Base-by-base conservation (phyloP, 2,113 vertebrate genomes). In the Poeciliopsis occidentalis region DNA sequence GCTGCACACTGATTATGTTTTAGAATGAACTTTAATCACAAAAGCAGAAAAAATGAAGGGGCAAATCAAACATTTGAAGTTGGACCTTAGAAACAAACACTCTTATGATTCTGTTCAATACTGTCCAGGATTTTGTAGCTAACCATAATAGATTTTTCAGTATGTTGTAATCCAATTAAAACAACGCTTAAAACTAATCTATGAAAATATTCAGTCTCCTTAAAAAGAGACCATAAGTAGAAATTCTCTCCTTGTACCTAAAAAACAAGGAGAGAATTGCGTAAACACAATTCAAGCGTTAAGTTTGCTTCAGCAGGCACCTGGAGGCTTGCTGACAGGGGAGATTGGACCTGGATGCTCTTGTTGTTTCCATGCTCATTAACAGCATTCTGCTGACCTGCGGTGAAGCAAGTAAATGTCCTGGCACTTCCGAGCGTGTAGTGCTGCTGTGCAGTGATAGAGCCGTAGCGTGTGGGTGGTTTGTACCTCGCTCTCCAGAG, bases 401-500 rank as follows among this genome's bases (percentile, higher is more conserved):
- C 61, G 26, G 34, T 3, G 32, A 83, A 76, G 73, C 67, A 65
- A 75, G 63, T 65, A 69, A 76, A 78, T 47, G 37, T 70, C 69
- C 8, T 0, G 31, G 41, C 73, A 41, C 76, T 44, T 78, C 54
- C 57, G 69, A 27, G 34, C 19, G 34, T 64, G 68, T 29, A 3
- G 63, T n/a, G 51, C 51, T 10, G 80, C 60, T 62, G 37, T n/a
- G 2, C 62, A 29, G 66, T 71, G 80, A 80, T 37, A 31, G 69
- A 78, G 76, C 32, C 70, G 15, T 27, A 63, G 34, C 61, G 79
- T 74, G 76, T 61, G 64, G 64, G 71, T 31, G 7, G 79, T 63
- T 70, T 73, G 78, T 96, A 99, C 98, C 97, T 99, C 98, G 47
- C 96, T 97, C 90, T 98, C 97, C 83, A 99, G 94, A 60, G 97